These are phyloP conservation scores for Drosophila nikananu DNA, from an alignment of 1,140 invertebrate genomes.

Conservation along the genomic window DNA sequence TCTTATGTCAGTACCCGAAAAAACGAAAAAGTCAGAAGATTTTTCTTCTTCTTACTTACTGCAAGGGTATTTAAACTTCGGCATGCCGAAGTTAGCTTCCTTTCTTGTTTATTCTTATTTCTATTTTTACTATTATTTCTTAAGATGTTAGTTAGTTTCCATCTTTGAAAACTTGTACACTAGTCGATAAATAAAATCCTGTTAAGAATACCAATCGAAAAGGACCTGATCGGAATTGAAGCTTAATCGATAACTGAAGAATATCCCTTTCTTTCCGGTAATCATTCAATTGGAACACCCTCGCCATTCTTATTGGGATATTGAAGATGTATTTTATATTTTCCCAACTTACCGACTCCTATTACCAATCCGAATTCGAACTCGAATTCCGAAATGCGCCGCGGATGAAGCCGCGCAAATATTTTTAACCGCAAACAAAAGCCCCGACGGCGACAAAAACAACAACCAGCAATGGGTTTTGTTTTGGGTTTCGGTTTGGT, in stretches of 20 bases:
- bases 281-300: neutral
- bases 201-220: neutral
- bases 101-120: neutral
- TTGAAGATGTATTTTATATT: neutral
- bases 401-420: conserved; percentile 63
- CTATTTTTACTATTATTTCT: neutral
- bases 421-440: conserved; percentile 70
- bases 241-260: neutral
- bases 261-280: neutral
- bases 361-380: conserved; percentile 21
- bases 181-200: neutral
- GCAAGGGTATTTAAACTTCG: too few relatives aligned
- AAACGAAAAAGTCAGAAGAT: too few relatives aligned
- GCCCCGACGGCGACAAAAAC: conserved; percentile 35
- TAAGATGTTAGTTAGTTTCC: neutral
- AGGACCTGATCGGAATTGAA: neutral
- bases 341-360: conserved; percentile 23
- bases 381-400: conserved; percentile 31
- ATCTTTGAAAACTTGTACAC: neutral
- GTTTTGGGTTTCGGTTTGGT: conserved; percentile 12
- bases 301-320: neutral
- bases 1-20: too few relatives aligned
- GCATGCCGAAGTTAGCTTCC: too few relatives aligned
- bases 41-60: too few relatives aligned
- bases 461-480: conserved; percentile 15